phyloP scores from a whole-genome alignment of 2,797 vertebrate genomes.

The Sebastes taczanowskii region DNA sequence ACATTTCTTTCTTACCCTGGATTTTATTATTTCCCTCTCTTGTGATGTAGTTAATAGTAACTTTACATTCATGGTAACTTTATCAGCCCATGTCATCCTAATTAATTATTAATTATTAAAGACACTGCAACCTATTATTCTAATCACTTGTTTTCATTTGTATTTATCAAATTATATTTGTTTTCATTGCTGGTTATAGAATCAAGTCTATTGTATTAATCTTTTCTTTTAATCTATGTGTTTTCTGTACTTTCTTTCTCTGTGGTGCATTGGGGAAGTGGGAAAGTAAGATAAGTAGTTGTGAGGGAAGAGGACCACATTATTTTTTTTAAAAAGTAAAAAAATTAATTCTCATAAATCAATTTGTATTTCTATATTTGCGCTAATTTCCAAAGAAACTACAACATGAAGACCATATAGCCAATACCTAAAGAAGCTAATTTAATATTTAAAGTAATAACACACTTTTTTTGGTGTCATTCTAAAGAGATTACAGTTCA shows the following conservation, averaged over 20 bases:
- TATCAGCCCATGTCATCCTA: background rate
- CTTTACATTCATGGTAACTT: background rate
- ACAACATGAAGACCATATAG: background rate
- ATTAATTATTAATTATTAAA: background rate
- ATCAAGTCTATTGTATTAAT: no score
- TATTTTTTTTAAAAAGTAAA: background rate
- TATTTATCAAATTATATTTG: background rate
- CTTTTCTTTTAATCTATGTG: background rate
- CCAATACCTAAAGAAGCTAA: background rate
- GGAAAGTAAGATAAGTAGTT: background rate
- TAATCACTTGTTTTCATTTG: background rate
- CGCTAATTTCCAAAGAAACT: background rate
- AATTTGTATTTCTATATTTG: background rate
- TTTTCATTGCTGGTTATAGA: background rate
- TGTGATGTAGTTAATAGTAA: background rate
- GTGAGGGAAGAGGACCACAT: background rate
- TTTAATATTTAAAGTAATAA: background rate
- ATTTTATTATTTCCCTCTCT: background rate
- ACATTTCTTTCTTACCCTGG: background rate
- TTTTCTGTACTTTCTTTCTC: background rate
- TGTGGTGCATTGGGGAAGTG: background rate
- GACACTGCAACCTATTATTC: background rate
- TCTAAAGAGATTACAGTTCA: slow-evolving; percentile 16
- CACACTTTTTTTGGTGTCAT: background rate
- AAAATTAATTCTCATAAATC: background rate